phyloP scores from a whole-genome alignment of 2,888 invertebrate species.

The Caenorhabditis macrosperma region DNA sequence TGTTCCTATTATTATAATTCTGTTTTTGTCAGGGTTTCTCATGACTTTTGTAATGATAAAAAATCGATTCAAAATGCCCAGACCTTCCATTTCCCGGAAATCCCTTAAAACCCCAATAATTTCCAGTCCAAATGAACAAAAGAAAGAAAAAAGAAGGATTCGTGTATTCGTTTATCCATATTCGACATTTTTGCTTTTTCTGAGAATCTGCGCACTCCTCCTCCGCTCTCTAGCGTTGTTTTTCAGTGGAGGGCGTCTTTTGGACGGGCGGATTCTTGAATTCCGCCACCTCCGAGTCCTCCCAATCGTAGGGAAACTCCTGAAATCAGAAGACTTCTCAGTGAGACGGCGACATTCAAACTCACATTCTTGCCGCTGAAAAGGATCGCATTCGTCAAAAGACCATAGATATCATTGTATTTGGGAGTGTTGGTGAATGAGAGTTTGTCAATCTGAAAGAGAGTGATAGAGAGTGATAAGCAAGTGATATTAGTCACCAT shows the following conservation, averaged over 20 bases:
- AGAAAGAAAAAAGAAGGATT: too few species aligned
- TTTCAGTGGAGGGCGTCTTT: not conserved
- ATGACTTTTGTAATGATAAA: not conserved
- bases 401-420: conserved; percentile 62
- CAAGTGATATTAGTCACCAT: not conserved
- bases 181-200: too few species aligned
- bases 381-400: conserved; percentile 59
- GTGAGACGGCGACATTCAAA: not conserved
- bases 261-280: conserved; percentile 53
- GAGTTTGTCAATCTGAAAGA: conserved; percentile 60
- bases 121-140: too few species aligned
- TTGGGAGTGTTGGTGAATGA: conserved; percentile 65
- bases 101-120: too few species aligned
- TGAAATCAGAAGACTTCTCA: conserved; percentile 18
- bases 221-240: too few species aligned
- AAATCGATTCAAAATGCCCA: not conserved
- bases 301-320: conserved; percentile 71
- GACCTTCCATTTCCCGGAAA: too few species aligned
- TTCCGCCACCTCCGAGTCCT: conserved; percentile 54
- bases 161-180: too few species aligned
- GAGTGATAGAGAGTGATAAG: not conserved
- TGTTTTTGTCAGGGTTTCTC: not conserved
- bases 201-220: too few species aligned
- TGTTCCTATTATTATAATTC: not conserved
- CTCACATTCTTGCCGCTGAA: conserved; percentile 51